Evolutionary conservation across 2,888 invertebrate species (phyloP).

Genomic region (Nymphalis polychloros): DNA sequence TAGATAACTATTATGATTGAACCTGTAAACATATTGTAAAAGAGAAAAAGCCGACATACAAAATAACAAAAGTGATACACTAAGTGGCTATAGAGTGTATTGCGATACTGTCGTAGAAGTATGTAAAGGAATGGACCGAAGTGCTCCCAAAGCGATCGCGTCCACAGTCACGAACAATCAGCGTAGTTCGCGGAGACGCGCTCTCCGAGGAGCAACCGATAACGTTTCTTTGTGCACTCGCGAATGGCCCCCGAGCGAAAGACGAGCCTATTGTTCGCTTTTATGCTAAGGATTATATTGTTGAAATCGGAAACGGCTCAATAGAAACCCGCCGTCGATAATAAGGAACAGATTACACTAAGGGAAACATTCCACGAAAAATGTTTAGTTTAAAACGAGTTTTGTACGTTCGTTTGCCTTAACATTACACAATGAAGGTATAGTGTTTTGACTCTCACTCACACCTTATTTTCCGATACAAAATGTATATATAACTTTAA

Average conservation of each 20-base stretch:
- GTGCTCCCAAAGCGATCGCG: not conserved
- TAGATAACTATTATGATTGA: too few relatives aligned
- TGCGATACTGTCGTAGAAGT: conserved; percentile 2
- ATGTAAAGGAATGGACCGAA: conserved; percentile 10
- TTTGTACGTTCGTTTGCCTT: too few relatives aligned
- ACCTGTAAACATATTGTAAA: too few relatives aligned
- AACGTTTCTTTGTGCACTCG: conserved; percentile 18
- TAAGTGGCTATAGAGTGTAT: not conserved
- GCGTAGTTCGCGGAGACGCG: conserved; percentile 12
- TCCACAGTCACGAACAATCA: conserved; percentile 15
- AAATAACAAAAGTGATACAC: not conserved
- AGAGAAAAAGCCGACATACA: too few relatives aligned
- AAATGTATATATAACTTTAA: too few relatives aligned
- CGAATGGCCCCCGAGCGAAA: conserved; percentile 25
- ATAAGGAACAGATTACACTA: not conserved
- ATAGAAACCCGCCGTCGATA: not conserved
- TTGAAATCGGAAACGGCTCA: not conserved
- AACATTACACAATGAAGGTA: too few relatives aligned
- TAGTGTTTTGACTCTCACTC: too few relatives aligned
- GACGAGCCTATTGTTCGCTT: conserved; percentile 24
- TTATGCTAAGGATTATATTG: conserved; percentile 11
- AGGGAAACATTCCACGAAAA: not conserved
- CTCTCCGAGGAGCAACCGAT: conserved; percentile 11
- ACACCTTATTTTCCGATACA: too few relatives aligned
- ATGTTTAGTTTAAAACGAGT: too few relatives aligned